These are phyloP conservation scores for Atta cephalotes DNA, from an alignment of 1,140 invertebrate species.

Conservation along the genomic window DNA sequence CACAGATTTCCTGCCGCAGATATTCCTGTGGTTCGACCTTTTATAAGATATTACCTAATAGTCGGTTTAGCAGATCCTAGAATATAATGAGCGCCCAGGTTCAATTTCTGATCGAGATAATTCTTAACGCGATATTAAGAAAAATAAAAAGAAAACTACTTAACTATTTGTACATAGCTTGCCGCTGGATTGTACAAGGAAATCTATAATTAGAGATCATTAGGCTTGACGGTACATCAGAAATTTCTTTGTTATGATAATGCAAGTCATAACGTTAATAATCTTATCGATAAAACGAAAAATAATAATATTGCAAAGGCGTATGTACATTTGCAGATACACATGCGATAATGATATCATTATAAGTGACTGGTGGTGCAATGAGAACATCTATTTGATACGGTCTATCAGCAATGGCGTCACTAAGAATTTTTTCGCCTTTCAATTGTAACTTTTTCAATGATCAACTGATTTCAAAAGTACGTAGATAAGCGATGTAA, in stretches of 20 bases:
- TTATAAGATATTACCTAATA: background rate
- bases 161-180: conserved; percentile 2
- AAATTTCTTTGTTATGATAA: conserved; percentile 25
- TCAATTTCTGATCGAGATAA: conserved; percentile 7
- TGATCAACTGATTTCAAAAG: background rate
- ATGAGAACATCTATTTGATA: background rate
- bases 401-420: background rate
- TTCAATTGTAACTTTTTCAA: background rate
- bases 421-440: background rate
- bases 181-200: background rate
- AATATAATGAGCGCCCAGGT: background rate
- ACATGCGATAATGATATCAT: conserved; percentile 22
- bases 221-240: background rate
- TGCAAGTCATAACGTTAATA: conserved; percentile 22
- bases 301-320: background rate
- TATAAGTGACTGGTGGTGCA: conserved; percentile 12
- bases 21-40: background rate
- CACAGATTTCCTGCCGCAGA: background rate
- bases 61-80: background rate
- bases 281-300: conserved; percentile 14
- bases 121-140: background rate
- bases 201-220: conserved; percentile 30
- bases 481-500: background rate
- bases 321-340: background rate
- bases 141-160: conserved; percentile 5